Conservation (phyloP, 2,888 invertebrate genomes). For the Cheilosia vernalis region DNA sequence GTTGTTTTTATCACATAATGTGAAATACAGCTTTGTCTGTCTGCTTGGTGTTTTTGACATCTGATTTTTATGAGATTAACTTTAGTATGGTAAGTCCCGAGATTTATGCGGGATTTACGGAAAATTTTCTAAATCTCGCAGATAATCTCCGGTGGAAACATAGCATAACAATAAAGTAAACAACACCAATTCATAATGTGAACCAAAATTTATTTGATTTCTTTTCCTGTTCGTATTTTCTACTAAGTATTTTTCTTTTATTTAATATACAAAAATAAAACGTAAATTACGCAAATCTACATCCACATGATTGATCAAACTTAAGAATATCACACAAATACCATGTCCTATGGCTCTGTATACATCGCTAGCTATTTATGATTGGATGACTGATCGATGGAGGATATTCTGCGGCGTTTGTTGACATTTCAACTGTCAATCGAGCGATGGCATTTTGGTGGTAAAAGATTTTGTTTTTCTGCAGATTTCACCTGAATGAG, state of each 20-base stretch:
- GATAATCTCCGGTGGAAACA: too few species aligned
- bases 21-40: too few species aligned
- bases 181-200: constrained; percentile 10
- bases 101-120: too few species aligned
- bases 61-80: too few species aligned
- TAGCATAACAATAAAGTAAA: constrained; percentile 1
- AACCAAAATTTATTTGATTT: constrained; percentile 63
- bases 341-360: constrained; percentile 78
- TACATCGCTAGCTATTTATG: constrained; percentile 60
- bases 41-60: too few species aligned
- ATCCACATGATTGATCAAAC: constrained; percentile 78
- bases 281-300: constrained; percentile 73
- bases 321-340: constrained; percentile 83
- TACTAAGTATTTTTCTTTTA: constrained; percentile 61
- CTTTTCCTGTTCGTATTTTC: constrained; percentile 52
- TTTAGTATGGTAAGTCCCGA: too few species aligned
- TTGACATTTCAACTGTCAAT: constrained; percentile 20
- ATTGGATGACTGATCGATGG: constrained; percentile 38
- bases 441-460: constrained; percentile 7
- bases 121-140: too few species aligned
- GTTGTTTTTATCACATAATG: too few species aligned
- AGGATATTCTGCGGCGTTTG: constrained; percentile 22
- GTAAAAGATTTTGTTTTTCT: neutral
- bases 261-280: constrained; percentile 73
- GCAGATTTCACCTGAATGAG: constrained; percentile 10